A percentile compares a stretch with the other conserved stretches of the same genome.
Conservation (phyloP, 1,140 invertebrate genomes). For the Telenomus remus region DNA sequence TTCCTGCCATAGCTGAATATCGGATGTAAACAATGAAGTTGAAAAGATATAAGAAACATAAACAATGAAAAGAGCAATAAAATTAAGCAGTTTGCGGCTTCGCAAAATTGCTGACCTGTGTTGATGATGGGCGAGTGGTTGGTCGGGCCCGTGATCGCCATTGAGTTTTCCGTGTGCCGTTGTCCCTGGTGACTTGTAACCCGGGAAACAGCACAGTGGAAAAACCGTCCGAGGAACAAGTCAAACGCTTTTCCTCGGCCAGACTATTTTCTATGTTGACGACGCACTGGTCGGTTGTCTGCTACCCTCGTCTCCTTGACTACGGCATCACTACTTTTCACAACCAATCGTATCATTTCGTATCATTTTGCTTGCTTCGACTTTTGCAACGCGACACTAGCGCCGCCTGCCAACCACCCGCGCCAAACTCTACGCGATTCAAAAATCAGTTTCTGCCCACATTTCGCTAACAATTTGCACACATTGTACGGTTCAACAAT, state of each 20-base stretch:
- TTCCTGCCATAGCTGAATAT: no score
- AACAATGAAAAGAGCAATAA: background rate
- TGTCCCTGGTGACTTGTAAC: constrained; percentile 57
- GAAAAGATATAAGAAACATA: no score
- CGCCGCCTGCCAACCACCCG: background rate
- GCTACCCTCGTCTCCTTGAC: constrained; percentile 74
- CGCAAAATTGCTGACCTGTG: constrained; percentile 67
- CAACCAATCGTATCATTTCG: constrained; percentile 39
- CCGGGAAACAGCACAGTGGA: constrained; percentile 65
- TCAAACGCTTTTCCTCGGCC: constrained; percentile 23
- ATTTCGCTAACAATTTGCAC: no score
- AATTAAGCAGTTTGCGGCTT: constrained; percentile 1
- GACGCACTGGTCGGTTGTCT: constrained; percentile 71
- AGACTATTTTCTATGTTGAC: constrained; percentile 63
- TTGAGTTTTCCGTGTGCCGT: constrained; percentile 55
- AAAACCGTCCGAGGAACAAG: constrained; percentile 57
- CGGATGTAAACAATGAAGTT: no score
- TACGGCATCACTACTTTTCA: constrained; percentile 70
- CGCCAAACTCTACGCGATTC: background rate
- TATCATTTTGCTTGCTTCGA: background rate
- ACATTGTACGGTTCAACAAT: no score
- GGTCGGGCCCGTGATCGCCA: constrained; percentile 51
- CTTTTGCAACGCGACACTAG: background rate
- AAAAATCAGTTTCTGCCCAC: no score
- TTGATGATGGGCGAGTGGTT: constrained; percentile 68